These are phyloP conservation scores for Varecia variegata DNA, from an alignment of 2,797 vertebrate genomes.

Conservation along the genomic window DNA sequence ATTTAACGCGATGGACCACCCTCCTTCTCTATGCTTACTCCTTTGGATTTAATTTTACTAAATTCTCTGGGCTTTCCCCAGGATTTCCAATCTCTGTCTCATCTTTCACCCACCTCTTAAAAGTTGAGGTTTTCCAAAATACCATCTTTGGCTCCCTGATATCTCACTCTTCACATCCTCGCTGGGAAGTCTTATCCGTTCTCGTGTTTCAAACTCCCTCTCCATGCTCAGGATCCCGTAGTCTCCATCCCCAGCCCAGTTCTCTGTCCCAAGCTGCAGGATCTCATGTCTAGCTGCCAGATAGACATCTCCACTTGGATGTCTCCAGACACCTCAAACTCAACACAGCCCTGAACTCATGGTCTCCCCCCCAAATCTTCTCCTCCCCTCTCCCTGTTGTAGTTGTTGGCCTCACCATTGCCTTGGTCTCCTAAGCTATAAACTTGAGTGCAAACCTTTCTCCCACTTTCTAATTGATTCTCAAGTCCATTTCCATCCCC, in stretches of 20 bases:
- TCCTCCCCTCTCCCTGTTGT: background rate
- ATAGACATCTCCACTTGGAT: background rate
- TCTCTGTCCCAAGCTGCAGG: background rate
- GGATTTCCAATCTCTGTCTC: background rate
- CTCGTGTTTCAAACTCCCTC: background rate
- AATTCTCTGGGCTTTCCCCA: background rate
- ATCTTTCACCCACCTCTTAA: background rate
- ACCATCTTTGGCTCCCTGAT: background rate
- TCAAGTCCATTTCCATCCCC: background rate
- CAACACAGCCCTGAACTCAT: fast-evolving
- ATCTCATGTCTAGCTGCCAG: background rate
- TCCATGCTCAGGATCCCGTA: background rate
- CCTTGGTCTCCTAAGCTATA: background rate
- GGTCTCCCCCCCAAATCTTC: background rate
- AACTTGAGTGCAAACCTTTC: background rate
- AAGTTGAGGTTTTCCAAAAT: background rate
- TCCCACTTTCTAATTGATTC: background rate
- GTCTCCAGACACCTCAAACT: background rate
- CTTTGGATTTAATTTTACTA: background rate
- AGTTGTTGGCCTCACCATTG: background rate
- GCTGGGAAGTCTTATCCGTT: background rate
- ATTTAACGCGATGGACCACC: no score
- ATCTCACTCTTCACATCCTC: background rate
- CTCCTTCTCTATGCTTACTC: background rate
- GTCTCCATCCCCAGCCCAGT: background rate